phyloP scores from a whole-genome alignment of 2,888 invertebrate genomes.

The Lepidochitona cinerea region DNA sequence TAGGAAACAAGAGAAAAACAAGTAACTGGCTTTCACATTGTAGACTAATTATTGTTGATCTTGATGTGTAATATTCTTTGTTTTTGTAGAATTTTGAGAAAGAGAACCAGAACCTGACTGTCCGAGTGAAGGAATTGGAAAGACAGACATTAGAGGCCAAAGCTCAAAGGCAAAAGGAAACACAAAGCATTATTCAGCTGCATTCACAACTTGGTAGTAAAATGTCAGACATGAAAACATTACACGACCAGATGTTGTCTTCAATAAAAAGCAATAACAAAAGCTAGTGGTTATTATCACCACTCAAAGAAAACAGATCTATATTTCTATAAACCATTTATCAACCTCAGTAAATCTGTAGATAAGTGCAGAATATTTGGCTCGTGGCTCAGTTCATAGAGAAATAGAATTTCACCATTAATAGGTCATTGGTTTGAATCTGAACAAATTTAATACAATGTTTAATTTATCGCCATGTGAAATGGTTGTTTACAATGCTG shows the following conservation, averaged over 20 bases:
- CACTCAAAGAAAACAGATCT: neutral
- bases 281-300: conserved; percentile 32
- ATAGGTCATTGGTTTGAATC: too few relatives aligned
- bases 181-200: conserved; percentile 51
- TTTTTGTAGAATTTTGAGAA: conserved; percentile 54
- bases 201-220: conserved; percentile 61
- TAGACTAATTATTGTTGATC: too few relatives aligned
- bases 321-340: neutral
- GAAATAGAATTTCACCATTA: too few relatives aligned
- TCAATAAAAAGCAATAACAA: conserved; percentile 54
- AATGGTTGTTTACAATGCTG: too few relatives aligned
- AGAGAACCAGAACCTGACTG: conserved; percentile 50
- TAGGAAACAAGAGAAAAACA: too few relatives aligned
- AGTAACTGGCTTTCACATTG: too few relatives aligned
- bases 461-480: too few relatives aligned
- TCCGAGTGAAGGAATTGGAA: conserved; percentile 53
- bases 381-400: too few relatives aligned
- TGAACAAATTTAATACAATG: too few relatives aligned
- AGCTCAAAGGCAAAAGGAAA: conserved; percentile 48
- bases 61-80: too few relatives aligned
- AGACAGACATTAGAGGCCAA: conserved; percentile 47
- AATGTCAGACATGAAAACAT: conserved; percentile 62
- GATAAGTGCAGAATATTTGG: too few relatives aligned
- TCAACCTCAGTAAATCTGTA: too few relatives aligned
- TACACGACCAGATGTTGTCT: conserved; percentile 60